Conservation (phyloP, 2,113 vertebrate genomes). For the Phodopus roborovskii region DNA sequence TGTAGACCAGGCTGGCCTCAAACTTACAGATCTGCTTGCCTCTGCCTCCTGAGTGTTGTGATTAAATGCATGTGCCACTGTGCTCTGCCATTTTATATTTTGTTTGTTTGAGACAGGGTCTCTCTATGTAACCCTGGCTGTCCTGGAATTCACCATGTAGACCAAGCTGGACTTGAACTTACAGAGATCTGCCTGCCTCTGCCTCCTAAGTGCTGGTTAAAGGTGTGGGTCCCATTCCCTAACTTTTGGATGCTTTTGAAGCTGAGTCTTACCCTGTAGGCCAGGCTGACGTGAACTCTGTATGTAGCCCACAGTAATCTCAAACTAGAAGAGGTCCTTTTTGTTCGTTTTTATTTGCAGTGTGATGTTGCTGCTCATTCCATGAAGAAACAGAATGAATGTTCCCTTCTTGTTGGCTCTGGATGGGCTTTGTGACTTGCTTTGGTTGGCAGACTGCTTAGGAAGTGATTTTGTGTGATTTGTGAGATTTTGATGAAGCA, state of each 20-base stretch:
- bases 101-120: background rate
- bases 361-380: background rate
- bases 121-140: background rate
- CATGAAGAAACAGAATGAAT: background rate
- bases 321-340: background rate
- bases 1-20: background rate
- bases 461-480: background rate
- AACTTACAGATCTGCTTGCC: background rate
- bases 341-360: background rate
- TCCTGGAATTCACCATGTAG: background rate
- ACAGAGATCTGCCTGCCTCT: background rate
- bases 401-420: background rate
- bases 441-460: background rate
- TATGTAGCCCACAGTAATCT: background rate
- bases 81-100: background rate
- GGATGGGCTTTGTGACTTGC: background rate
- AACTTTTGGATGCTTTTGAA: background rate
- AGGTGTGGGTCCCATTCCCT: background rate
- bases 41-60: background rate
- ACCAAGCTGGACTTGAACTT: background rate
- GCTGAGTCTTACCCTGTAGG: background rate
- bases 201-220: background rate
- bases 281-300: background rate
- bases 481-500: background rate
- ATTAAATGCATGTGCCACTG: too few species aligned